Base-by-base conservation (phyloP, 2,797 vertebrate genomes). In the Spinibarbus caldwelli region DNA sequence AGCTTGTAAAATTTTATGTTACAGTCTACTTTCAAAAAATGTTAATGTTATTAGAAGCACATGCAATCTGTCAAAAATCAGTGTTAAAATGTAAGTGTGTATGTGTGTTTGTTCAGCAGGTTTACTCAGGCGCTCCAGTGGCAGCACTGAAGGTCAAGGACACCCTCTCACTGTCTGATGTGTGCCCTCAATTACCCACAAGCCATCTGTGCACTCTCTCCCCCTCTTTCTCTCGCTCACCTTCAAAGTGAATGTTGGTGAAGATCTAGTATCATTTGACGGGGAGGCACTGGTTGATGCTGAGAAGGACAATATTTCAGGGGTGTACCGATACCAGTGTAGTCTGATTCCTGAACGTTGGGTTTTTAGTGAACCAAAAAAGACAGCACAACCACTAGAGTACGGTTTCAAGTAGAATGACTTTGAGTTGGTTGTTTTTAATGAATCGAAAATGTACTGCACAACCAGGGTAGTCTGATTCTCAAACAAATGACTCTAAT, bases 71-170 rank as follows among this genome's bases (percentile, higher is more conserved):
- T 62, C 45, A 77, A 43, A 85, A 41, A 19, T 21, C 49, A 1
- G 68, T n/a, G 10, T 43, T 31, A 36, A 72, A 62, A 49, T 57
- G 14, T 45, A n/a, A 47, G 29, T 43, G 64, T n/a, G 67, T 38
- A 43, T 5, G 75, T 29, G 49, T 85, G 67, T 85, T 78, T 85
- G 54, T 76, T 75, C n/a, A 80, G 57, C 45, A 67, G 54, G 62
- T 80, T 76, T 81, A 54, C 78, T 72, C 59, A 62, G 68, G 57
- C 67, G 49, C 62, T 75, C 66, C 82, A 76, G 59, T 84, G 88
- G 88, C 85, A 89, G 82, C 84, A 81, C 87, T 92, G 91, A 93
- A 93, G 93, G 93, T 94, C 93, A 93, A 93, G 93, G 91, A 89
- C 90, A 86, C 49, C 54, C 82, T 85, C 71, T 36, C 57, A 82